phyloP scores from a whole-genome alignment of 2,113 vertebrate genomes.

The Aptenodytes patagonicus region DNA sequence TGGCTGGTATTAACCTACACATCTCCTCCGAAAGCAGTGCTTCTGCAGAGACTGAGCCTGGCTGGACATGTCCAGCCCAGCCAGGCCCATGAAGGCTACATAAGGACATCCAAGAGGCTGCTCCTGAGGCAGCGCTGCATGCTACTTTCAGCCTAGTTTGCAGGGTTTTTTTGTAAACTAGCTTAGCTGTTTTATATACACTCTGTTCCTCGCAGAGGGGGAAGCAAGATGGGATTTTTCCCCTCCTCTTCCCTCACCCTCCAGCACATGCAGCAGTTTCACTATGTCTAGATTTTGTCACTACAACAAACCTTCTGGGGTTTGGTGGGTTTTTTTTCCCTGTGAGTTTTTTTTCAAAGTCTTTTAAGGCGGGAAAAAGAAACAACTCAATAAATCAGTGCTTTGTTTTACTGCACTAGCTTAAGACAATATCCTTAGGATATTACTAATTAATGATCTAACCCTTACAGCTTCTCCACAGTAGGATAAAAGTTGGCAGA shows the following conservation, averaged over 20 bases:
- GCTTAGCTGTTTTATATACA: background rate
- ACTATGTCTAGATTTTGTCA: background rate
- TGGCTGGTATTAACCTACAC: background rate
- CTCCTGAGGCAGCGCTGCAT: background rate
- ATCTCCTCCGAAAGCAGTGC: background rate
- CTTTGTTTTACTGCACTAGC: background rate
- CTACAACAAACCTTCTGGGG: background rate
- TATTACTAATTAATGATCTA: slow-evolving; percentile 3
- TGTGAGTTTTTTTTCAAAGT: background rate
- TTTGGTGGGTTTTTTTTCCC: background rate
- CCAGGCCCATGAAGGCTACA: background rate
- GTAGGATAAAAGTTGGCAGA: background rate
- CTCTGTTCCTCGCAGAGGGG: background rate
- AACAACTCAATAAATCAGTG: background rate
- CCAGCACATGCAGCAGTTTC: background rate
- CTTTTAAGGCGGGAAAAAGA: background rate
- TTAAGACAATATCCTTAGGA: background rate
- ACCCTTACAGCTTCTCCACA: background rate
- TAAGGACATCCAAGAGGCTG: background rate
- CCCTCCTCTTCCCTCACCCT: background rate
- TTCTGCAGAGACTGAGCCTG: background rate
- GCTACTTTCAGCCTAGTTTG: background rate
- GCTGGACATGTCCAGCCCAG: background rate
- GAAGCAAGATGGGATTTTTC: background rate
- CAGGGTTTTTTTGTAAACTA: background rate